These are phyloP conservation scores for Tethea ocularis DNA, from an alignment of 2,888 invertebrate genomes.

Conservation along the genomic window DNA sequence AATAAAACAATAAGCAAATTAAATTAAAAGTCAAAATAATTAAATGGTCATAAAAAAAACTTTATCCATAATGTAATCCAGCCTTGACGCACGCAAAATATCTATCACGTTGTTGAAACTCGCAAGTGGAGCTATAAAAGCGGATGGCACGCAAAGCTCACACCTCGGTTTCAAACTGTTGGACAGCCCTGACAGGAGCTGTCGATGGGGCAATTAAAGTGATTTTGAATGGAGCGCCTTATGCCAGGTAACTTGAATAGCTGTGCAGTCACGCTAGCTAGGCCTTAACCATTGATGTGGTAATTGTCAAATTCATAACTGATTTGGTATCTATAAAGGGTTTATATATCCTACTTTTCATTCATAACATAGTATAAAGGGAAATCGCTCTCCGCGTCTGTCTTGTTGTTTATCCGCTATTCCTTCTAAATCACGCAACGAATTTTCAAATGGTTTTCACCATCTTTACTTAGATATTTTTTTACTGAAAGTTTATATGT, in stretches of 20 bases:
- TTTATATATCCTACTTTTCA: too few relatives aligned
- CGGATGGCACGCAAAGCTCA: background rate
- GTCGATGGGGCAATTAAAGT: slow-evolving; percentile 40
- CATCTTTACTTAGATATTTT: too few relatives aligned
- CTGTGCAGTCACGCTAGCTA: slow-evolving; percentile 17
- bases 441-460: too few relatives aligned
- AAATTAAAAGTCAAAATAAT: background rate
- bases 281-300: slow-evolving; percentile 18
- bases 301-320: slow-evolving; percentile 9
- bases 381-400: too few relatives aligned
- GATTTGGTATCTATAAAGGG: background rate
- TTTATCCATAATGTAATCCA: background rate
- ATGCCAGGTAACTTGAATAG: slow-evolving; percentile 23
- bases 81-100: background rate
- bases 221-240: slow-evolving; percentile 40
- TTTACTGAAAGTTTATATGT: too few relatives aligned
- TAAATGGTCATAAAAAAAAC: background rate
- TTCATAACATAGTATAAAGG: too few relatives aligned
- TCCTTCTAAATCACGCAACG: too few relatives aligned
- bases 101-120: background rate
- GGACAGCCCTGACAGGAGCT: slow-evolving; percentile 16
- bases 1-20: background rate
- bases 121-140: background rate
- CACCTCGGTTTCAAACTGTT: background rate
- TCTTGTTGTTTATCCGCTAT: too few relatives aligned